phyloP scores from a whole-genome alignment of 2,888 invertebrate species.

The Drosophila subsilvestris region DNA sequence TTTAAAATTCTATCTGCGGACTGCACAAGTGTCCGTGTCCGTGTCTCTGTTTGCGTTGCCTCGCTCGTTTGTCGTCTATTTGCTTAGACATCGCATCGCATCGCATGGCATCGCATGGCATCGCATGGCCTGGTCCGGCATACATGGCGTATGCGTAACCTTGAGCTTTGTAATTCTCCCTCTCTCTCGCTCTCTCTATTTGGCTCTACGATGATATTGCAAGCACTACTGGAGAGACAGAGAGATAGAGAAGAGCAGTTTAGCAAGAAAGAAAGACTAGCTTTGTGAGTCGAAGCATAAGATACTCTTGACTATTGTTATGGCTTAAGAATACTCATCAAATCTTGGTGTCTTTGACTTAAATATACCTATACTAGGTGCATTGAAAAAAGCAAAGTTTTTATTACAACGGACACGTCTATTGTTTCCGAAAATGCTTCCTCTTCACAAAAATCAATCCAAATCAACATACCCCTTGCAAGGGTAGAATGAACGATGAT shows the following conservation, averaged over 20 bases:
- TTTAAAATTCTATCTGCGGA: slow-evolving; percentile 51
- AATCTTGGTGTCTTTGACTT: not conserved
- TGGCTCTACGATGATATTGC: slow-evolving; percentile 46
- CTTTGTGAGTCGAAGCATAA: not conserved
- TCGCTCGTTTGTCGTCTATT: slow-evolving; percentile 68
- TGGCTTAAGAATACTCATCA: no score
- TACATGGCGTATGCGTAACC: slow-evolving; percentile 79
- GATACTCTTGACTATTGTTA: not conserved
- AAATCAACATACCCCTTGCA: not conserved
- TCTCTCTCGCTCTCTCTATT: not conserved
- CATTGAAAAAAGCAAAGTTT: slow-evolving; percentile 31
- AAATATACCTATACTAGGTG: no score
- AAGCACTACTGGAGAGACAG: slow-evolving; percentile 36
- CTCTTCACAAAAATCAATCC: not conserved
- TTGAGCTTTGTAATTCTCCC: slow-evolving; percentile 58
- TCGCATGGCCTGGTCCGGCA: slow-evolving; percentile 43
- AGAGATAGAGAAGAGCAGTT: not conserved
- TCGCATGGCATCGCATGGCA: slow-evolving; percentile 39
- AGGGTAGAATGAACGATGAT: slow-evolving; percentile 27
- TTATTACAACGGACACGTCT: no score
- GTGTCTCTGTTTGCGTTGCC: slow-evolving; percentile 71
- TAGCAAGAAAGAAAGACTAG: slow-evolving; percentile 1
- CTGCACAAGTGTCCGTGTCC: slow-evolving; percentile 73
- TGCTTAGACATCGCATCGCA: slow-evolving; percentile 73
- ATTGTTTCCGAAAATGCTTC: not conserved